phyloP scores from a whole-genome alignment of 2,113 vertebrate species.

The Hypanus sabinus region DNA sequence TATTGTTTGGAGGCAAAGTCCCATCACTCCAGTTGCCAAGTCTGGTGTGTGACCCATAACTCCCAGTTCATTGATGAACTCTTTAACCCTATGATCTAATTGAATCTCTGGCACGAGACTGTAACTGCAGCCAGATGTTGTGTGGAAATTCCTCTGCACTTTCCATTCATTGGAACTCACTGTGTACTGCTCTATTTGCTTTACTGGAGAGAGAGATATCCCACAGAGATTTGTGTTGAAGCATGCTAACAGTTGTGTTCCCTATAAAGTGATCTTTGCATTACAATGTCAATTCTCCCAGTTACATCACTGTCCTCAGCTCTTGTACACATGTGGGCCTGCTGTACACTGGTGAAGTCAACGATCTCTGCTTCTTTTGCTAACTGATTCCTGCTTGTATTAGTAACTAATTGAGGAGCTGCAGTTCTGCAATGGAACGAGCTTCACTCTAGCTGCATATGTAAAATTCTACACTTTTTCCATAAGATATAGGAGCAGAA shows the following conservation, averaged over 20 bases:
- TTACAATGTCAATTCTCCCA: not conserved
- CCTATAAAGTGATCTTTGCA: not conserved
- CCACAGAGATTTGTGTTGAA: not conserved
- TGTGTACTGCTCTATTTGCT: not conserved
- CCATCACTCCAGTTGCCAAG: not conserved
- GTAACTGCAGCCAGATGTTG: conserved; percentile 16
- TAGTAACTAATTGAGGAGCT: not conserved
- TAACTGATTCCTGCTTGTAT: not conserved
- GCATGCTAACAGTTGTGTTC: not conserved
- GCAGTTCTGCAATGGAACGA: not conserved
- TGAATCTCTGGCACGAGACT: conserved; percentile 27
- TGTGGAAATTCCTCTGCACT: conserved; percentile 10
- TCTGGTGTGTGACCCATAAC: not conserved
- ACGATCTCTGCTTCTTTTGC: not conserved
- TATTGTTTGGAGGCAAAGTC: not conserved
- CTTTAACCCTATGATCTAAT: conserved; percentile 27
- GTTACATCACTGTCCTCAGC: not conserved
- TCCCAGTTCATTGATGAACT: not conserved
- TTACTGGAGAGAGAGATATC: conserved; percentile 18
- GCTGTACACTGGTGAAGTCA: no score
- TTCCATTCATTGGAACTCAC: not conserved
- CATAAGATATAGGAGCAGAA: no score
- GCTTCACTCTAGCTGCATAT: not conserved
- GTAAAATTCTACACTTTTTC: not conserved
- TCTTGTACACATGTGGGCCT: not conserved